Conservation (phyloP, 2,888 invertebrate species). For the Rhamnusium bicolor region DNA sequence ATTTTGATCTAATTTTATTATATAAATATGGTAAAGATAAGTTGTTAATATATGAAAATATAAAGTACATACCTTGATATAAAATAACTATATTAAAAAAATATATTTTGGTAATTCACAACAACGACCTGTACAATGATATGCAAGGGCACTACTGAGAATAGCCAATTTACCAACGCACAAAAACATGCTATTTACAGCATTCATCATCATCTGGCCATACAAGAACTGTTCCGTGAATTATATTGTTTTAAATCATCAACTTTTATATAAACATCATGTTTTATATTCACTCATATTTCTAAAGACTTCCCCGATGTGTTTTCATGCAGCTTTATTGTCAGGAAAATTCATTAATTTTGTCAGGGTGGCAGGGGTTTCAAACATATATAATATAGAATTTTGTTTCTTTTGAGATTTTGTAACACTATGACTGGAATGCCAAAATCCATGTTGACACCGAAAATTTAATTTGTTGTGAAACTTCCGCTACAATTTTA, state of each 20-base stretch:
- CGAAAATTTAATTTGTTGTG: constrained; percentile 22
- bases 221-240: constrained; percentile 23
- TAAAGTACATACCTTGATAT: no score
- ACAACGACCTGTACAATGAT: no score
- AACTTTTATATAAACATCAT: constrained; percentile 27
- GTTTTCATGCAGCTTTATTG: constrained; percentile 32
- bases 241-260: constrained; percentile 31
- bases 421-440: background rate
- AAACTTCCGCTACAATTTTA: constrained; percentile 10
- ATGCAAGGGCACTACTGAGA: no score
- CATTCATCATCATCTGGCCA: constrained; percentile 31
- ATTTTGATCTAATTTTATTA: no score
- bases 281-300: constrained; percentile 23
- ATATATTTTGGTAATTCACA: no score
- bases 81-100: no score
- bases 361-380: constrained; percentile 9
- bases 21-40: no score
- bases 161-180: background rate
- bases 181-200: constrained; percentile 18
- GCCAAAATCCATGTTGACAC: constrained; percentile 23
- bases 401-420: constrained; percentile 22
- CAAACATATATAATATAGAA: constrained; percentile 8
- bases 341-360: constrained; percentile 37
- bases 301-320: constrained; percentile 32
- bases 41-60: no score